Evolutionary conservation across 2,797 vertebrate genomes (phyloP).

Genomic region (Xiphophorus birchmanni): DNA sequence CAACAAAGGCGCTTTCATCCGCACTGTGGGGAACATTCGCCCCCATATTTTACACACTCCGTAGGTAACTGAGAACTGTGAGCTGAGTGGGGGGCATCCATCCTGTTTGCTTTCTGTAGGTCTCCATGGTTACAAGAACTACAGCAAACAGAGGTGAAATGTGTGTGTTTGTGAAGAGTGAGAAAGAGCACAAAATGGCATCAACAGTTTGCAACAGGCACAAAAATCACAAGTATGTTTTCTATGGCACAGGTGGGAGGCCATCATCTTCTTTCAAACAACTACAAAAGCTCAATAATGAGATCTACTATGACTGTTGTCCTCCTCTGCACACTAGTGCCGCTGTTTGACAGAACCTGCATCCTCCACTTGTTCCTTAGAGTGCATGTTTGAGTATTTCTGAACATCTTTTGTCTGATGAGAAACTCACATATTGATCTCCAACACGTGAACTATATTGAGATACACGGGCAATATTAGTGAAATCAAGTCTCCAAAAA

Average conservation of each 20-base stretch:
- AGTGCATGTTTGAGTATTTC: neutral
- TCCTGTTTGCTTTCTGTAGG: conserved; percentile 2
- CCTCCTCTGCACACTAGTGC: neutral
- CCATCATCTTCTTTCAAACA: neutral
- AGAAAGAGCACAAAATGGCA: conserved; percentile 11
- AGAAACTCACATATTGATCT: neutral
- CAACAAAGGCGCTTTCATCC: neutral
- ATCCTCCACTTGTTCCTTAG: neutral
- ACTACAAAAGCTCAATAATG: neutral
- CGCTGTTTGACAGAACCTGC: neutral
- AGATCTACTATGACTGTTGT: neutral
- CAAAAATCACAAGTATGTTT: neutral
- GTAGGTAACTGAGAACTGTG: conserved; percentile 1
- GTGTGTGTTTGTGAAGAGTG: neutral
- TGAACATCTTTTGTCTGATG: neutral
- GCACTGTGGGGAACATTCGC: neutral
- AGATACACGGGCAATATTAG: neutral
- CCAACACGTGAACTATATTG: neutral
- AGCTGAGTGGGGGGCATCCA: conserved; percentile 9
- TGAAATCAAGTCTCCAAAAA: too few relatives aligned
- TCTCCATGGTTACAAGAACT: conserved; percentile 40
- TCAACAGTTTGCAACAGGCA: conserved; percentile 7
- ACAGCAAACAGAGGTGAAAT: conserved; percentile 15
- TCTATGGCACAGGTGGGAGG: neutral
- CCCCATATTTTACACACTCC: neutral